These are phyloP conservation scores for Pitta sordida DNA, from an alignment of 2,113 vertebrate species.

Conservation along the genomic window DNA sequence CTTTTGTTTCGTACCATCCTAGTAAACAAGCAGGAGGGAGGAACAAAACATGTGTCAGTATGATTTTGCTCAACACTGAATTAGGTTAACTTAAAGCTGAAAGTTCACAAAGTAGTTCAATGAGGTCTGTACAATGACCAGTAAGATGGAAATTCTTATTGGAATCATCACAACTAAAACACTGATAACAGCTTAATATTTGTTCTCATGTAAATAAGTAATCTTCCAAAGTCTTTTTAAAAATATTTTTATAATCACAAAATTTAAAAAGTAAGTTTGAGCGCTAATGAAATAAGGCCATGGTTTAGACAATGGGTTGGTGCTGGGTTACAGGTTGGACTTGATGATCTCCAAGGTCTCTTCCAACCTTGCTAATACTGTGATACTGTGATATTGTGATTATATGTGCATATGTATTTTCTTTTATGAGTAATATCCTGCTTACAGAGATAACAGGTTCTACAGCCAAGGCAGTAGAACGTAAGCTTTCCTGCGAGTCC, in stretches of 20 bases:
- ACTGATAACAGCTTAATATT: background rate
- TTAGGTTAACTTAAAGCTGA: background rate
- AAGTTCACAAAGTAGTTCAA: background rate
- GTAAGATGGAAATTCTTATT: background rate
- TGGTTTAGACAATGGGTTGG: too few species aligned
- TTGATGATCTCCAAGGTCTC: too few species aligned
- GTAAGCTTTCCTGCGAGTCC: background rate
- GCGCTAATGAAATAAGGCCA: background rate
- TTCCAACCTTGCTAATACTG: too few species aligned
- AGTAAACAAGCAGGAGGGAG: background rate
- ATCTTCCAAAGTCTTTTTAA: background rate
- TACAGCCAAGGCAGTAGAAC: background rate
- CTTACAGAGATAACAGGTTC: background rate
- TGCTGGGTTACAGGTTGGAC: too few species aligned
- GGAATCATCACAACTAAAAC: background rate
- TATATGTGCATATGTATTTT: background rate
- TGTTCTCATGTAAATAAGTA: background rate
- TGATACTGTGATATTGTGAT: too few species aligned
- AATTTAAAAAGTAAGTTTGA: background rate
- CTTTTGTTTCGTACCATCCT: slow-evolving; percentile 93
- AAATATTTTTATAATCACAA: background rate
- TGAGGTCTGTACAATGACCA: background rate
- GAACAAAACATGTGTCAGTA: background rate
- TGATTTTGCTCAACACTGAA: background rate
- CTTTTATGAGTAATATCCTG: background rate